These are phyloP conservation scores for Anagrus nilaparvatae DNA, from an alignment of 1,140 invertebrate genomes.

Conservation along the genomic window DNA sequence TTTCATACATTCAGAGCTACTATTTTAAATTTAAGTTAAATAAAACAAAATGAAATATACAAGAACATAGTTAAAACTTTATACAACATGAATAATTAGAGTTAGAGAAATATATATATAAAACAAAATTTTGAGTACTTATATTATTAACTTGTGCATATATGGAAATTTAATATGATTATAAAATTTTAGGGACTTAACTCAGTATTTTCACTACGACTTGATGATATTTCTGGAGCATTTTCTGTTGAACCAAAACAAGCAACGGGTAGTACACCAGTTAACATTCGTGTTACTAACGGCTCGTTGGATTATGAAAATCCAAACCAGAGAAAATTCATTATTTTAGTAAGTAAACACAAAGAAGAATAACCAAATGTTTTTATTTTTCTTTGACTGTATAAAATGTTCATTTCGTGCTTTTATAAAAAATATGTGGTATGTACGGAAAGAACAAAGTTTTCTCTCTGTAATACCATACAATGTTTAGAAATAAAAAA, in stretches of 20 bases:
- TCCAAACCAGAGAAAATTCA: conserved; percentile 84
- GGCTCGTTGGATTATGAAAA: conserved; percentile 80
- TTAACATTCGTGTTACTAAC: conserved; percentile 71
- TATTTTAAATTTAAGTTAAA: too few relatives aligned
- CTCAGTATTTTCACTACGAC: conserved; percentile 63
- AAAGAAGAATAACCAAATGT: not conserved
- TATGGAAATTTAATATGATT: conserved; percentile 4
- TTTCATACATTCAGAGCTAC: too few relatives aligned
- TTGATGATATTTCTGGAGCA: conserved; percentile 69
- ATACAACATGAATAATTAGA: too few relatives aligned
- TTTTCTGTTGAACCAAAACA: conserved; percentile 73
- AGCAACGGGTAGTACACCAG: conserved; percentile 68
- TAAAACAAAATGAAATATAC: too few relatives aligned
- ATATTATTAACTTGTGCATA: too few relatives aligned
- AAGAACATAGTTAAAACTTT: too few relatives aligned
- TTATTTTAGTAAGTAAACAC: conserved; percentile 68
- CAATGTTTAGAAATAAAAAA: conserved; percentile 6
- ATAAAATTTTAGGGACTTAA: conserved; percentile 57
- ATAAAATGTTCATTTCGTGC: too few relatives aligned
- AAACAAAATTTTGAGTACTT: too few relatives aligned
- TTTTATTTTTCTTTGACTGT: not conserved
- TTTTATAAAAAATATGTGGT: too few relatives aligned
- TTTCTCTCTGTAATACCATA: too few relatives aligned
- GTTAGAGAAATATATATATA: too few relatives aligned
- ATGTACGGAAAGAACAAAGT: too few relatives aligned